Base-by-base conservation (phyloP, 2,113 vertebrate species). In the Mus pahari region DNA sequence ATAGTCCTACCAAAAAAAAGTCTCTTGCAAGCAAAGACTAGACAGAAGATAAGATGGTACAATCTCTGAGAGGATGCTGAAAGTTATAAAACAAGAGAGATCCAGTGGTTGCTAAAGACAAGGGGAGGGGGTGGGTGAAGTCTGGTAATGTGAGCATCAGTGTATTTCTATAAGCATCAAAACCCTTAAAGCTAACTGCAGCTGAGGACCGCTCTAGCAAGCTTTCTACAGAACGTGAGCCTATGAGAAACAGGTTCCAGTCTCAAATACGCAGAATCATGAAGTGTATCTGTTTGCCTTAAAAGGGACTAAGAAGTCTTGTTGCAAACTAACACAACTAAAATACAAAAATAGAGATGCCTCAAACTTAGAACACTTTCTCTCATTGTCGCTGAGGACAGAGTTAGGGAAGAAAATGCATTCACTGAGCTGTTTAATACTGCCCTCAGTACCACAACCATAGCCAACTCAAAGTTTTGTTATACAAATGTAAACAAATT, bases 261-360 rank as follows among this genome's bases (percentile, higher is more conserved):
- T 26, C n/a, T 89, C 70, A 96, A 90, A 74, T 53, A 3, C 31
- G 33, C 62, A 86, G 50, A 91, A 88, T 91, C 53, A 48, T 82
- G 58, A 83, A 96, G 60, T 7, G 16, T 74, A 58, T 33, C 70
- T 45, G 31, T 75, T 8, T 83, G 68, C 73, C 39, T 58, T 93
- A 22, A 78, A 94, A 81, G 58, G 50, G 53, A 91, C 79, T 70
- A 88, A 96, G 74, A 97, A 74, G 79, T 90, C 50, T 13, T 81
- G 42, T 12, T 79, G 74, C 31, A 75, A 94, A 89, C 70, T 91
- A 48, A 81, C 83, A 71, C 87, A 79, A 92, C 89, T 93, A 83
- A 95, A 94, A 82, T 48, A 78, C 58, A 50, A 94, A 97, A 82
- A 17, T 28, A 71, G 64, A 82, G 92, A 28, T 89, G 84, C 79